phyloP scores from a whole-genome alignment of 2,888 invertebrate species.

The Megalurothrips usitatus region DNA sequence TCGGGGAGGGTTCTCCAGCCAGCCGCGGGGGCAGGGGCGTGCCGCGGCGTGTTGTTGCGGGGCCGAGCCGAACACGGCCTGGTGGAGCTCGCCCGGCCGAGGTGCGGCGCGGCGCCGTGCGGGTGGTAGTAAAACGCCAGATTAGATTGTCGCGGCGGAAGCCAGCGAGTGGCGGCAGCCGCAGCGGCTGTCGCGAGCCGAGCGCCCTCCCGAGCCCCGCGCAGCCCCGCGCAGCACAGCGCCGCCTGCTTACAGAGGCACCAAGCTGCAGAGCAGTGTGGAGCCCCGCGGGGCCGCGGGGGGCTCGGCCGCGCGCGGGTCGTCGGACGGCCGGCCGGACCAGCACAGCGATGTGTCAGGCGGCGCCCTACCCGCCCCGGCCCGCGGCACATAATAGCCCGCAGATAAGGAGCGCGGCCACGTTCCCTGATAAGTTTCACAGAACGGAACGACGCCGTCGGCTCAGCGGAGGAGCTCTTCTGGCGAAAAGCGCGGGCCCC shows the following conservation, averaged over 20 bases:
- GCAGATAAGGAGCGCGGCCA: background rate
- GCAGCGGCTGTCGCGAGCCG: no score
- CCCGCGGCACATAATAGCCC: background rate
- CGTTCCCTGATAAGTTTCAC: background rate
- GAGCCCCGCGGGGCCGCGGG: background rate
- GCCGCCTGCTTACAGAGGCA: background rate
- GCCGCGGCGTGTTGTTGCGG: no score
- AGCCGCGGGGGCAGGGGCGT: no score
- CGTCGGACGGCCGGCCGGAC: background rate
- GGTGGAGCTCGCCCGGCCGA: background rate
- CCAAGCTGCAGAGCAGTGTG: background rate
- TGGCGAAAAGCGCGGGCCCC: background rate
- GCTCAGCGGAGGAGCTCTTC: background rate
- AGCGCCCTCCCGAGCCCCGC: no score
- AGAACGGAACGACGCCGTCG: background rate
- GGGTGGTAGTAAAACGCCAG: background rate
- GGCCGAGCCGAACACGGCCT: background rate
- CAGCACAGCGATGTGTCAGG: no score
- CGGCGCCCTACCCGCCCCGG: no score
- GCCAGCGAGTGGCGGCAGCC: no score
- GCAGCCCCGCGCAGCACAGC: no score
- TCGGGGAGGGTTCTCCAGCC: no score
- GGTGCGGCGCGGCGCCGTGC: background rate
- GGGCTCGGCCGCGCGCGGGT: background rate
- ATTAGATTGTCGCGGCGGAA: no score